Evolutionary conservation across 2,888 invertebrate genomes (phyloP).

Genomic region (Flabesymbios commensalis): DNA sequence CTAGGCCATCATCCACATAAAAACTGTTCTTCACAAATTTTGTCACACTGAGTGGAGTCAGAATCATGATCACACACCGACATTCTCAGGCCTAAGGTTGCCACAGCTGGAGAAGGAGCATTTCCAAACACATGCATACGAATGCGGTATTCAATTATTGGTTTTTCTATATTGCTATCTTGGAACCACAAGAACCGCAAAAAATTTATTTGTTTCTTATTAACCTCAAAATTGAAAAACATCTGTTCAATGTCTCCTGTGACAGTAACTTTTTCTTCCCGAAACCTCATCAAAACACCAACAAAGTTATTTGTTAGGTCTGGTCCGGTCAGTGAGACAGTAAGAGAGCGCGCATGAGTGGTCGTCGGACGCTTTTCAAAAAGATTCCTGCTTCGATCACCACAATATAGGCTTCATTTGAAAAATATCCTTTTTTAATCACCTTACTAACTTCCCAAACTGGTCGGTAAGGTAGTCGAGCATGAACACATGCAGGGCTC

Average conservation of each 20-base stretch:
- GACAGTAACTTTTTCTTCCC: constrained; percentile 19
- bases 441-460: too few species aligned
- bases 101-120: constrained; percentile 37
- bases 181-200: constrained; percentile 35
- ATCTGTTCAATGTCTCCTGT: constrained; percentile 33
- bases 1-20: constrained; percentile 36
- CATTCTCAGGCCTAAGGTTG: too few species aligned
- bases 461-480: too few species aligned
- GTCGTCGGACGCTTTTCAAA: too few species aligned
- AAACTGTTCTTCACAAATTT: constrained; percentile 30
- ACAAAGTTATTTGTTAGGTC: constrained; percentile 33
- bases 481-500: too few species aligned
- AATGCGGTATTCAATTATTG: constrained; percentile 32
- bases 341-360: too few species aligned
- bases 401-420: too few species aligned
- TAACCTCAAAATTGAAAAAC: constrained; percentile 30
- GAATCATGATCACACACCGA: too few species aligned
- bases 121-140: constrained; percentile 26
- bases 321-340: constrained; percentile 30
- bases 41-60: constrained; percentile 20
- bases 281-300: constrained; percentile 29
- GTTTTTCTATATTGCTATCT: constrained; percentile 32
- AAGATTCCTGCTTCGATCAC: too few species aligned
- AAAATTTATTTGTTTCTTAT: constrained; percentile 39
- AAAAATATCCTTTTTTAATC: too few species aligned